Evolutionary conservation across 2,113 vertebrate genomes (phyloP), one percentile per base, ranked within the genome.

Genomic region (Loxodonta africana): DNA sequence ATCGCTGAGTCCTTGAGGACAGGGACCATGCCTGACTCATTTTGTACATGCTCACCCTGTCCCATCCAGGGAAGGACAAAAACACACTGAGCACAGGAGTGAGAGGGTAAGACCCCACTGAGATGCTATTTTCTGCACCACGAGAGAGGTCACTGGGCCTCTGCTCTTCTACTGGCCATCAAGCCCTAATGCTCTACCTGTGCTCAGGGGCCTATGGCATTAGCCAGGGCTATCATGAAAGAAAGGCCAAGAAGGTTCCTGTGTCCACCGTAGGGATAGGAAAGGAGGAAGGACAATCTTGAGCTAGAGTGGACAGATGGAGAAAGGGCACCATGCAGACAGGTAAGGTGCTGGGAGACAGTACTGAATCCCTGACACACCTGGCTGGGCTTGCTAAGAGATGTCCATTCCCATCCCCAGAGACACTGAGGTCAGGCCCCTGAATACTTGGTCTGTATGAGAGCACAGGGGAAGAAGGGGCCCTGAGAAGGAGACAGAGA

Each of bases 401-500:
- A 28, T 37, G 37, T 63, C n/a, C n/a, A 6, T 81, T 92, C 87
- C 81, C 69, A 62, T 20, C 15, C 51, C 28, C 67, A 63, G 48
- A 83, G 46, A 95, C 25, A 87, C 28, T 15, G 48, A 88, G 91
- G 78, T 53, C 60, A 41, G 57, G 86, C 83, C 77, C 83, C 82
- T 69, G n/a, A 28, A 44, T 18, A 48, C 77, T 90, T 71, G 15
- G 60, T 48, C 62, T 92, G 91, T 73, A 92, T 18, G 77, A 88
- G 51, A 95, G 71, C 48, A 17, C 18, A 23, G 11, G 26, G 41
- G 57, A 81, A 18, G 4, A 30, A 48, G 26, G 77, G 80, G 51
- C 46, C 48, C 90, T 92, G 88, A 88, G 86, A 97, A 95, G 88
- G 77, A 71, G 51, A 78, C 90, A 92, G 83, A 80, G 41, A 41